Base-by-base conservation (phyloP, 2,888 invertebrate genomes). In the Drosophila emarginata region DNA sequence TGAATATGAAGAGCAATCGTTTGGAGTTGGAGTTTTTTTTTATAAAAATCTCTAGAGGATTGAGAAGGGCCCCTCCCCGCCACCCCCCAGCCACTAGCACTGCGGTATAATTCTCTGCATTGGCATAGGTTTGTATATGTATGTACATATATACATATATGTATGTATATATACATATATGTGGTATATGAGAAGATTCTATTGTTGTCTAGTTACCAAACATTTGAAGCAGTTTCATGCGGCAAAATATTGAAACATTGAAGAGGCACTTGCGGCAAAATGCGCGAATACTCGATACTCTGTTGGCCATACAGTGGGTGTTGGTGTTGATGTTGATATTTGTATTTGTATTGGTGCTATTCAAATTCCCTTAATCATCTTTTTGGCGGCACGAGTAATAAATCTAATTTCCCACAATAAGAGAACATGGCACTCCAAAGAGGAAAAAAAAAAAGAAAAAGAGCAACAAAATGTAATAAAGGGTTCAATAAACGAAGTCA, bases 361-460 rank as follows among this genome's bases (percentile, higher is more conserved):
- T 40, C 9, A 71, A 82, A 85, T 80, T 71, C 58, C 64, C 76
- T 62, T 72, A 72, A 78, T 84, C 81, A 80, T 75, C 59, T 68
- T 65, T 59, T 12, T 40, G 56, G 64, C 39, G 60, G 54, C 51
- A 37, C 32, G 36, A 75, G 73, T 78, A 79, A 82, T 86, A 82
- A 82, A 82, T 82, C 76, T 62, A 72, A 86, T 79, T 79, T 78
- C 61, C 74, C 77, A 79, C 76, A 76, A 67, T 68, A 64, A 59
- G 54, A 57, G 59, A 52, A 15, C 36, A 59, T 63, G 60, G 26
- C 67, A 54, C 60, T 60, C 59, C 72, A 56, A 59, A 59, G 6
- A 6, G 1, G 5, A 56, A 57, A 40, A 60, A 15, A 51, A 18
- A 54, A 50, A 57, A 69, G 18, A 57, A 45, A 51, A 14, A 18